A percentile compares a stretch with the other conserved stretches of the same genome.
Evolutionary conservation across 2,797 vertebrate genomes (phyloP).

Genomic region (Pipistrellus pipistrellus): DNA sequence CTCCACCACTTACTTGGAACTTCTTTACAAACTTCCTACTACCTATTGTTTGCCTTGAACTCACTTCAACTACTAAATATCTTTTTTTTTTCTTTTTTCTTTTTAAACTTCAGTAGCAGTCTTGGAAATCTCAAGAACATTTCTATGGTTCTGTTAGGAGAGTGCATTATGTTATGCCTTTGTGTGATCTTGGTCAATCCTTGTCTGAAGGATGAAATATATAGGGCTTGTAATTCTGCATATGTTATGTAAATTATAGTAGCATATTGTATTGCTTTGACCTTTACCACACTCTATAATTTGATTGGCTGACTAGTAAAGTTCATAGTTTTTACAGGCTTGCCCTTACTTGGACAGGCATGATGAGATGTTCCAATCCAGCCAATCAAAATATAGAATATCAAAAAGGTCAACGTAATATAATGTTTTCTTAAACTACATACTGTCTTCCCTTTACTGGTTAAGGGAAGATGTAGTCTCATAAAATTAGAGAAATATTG

Average conservation of each 20-base stretch:
- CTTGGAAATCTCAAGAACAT: background rate
- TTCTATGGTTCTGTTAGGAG: slow-evolving; percentile 36
- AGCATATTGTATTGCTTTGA: slow-evolving; percentile 79
- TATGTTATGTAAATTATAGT: slow-evolving; percentile 79
- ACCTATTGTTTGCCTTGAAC: background rate
- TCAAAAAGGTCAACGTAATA: slow-evolving; percentile 70
- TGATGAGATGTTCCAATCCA: slow-evolving; percentile 60
- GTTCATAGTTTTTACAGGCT: slow-evolving; percentile 70
- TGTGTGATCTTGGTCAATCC: slow-evolving; percentile 76
- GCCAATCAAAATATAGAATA: slow-evolving; percentile 65
- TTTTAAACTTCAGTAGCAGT: background rate
- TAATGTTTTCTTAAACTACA: slow-evolving; percentile 67
- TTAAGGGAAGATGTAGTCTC: slow-evolving; percentile 45
- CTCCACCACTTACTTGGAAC: background rate
- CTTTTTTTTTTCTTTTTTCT: background rate
- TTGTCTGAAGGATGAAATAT: slow-evolving; percentile 81
- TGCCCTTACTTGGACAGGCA: slow-evolving; percentile 71
- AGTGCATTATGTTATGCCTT: slow-evolving; percentile 8
- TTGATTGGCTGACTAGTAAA: slow-evolving; percentile 77
- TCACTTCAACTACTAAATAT: background rate
- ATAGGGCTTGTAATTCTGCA: slow-evolving; percentile 77
- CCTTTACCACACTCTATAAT: slow-evolving; percentile 83
- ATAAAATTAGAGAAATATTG: slow-evolving; percentile 43
- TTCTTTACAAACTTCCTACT: background rate
- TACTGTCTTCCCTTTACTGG: background rate